A percentile compares a stretch with the other conserved stretches of the same genome.
Conservation (phyloP, 2,888 invertebrate genomes). For the Sarcophaga carnaria region DNA sequence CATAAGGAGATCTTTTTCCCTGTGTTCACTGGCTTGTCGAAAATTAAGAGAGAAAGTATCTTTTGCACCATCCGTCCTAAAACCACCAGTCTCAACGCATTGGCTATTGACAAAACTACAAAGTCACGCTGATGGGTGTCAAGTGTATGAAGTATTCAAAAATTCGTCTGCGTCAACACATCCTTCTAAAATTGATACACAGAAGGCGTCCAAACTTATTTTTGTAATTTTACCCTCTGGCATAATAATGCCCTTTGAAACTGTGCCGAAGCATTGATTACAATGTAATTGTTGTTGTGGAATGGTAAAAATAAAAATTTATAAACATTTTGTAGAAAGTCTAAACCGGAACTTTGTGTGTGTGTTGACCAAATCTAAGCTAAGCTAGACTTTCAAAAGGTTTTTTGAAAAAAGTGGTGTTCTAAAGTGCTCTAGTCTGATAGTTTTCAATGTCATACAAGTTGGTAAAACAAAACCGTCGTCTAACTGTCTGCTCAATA, state of each 20-base stretch:
- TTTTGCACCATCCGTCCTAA: background rate
- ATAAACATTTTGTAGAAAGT: background rate
- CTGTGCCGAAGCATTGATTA: constrained; percentile 66
- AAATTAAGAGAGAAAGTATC: constrained; percentile 70
- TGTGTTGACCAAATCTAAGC: too few relatives aligned
- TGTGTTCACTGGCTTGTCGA: constrained; percentile 73
- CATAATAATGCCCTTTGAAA: constrained; percentile 75
- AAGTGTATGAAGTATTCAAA: constrained; percentile 76
- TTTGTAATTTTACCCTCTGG: constrained; percentile 76
- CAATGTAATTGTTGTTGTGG: background rate
- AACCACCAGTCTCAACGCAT: background rate
- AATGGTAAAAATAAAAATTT: constrained; percentile 8
- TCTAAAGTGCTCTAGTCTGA: too few relatives aligned
- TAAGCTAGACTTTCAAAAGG: too few relatives aligned
- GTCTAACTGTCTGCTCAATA: too few relatives aligned
- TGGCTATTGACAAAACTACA: constrained; percentile 76
- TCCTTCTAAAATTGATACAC: constrained; percentile 63
- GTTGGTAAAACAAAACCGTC: too few relatives aligned
- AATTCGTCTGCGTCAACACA: constrained; percentile 65
- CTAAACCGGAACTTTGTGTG: too few relatives aligned
- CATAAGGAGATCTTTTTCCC: constrained; percentile 72
- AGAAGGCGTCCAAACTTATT: constrained; percentile 71
- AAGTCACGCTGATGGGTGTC: constrained; percentile 71
- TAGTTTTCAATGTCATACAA: too few relatives aligned
- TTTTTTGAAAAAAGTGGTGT: too few relatives aligned